phyloP scores from a whole-genome alignment of 2,113 vertebrate genomes.

The Spheniscus mendiculus region DNA sequence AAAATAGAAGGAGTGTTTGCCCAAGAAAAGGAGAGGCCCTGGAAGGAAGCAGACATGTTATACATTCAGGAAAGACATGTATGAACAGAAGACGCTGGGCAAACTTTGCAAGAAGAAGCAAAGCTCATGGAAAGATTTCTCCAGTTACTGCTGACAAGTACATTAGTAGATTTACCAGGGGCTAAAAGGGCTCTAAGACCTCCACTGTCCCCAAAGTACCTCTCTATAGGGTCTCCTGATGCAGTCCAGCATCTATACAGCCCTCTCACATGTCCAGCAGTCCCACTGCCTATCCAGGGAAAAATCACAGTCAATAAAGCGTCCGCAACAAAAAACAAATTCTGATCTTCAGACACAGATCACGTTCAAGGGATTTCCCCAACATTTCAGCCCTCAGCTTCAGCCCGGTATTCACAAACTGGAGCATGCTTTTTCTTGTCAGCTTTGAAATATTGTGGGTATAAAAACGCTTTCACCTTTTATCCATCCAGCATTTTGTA shows the following conservation, averaged over 20 bases:
- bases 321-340: fast-evolving
- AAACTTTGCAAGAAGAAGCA: not conserved
- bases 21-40: not conserved
- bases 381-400: fast-evolving
- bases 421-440: fast-evolving
- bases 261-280: not conserved
- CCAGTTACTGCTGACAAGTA: not conserved
- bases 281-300: not conserved
- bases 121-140: not conserved
- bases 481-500: not conserved
- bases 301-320: not conserved
- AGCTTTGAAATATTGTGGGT: not conserved
- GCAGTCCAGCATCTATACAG: not conserved
- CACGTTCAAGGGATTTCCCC: not conserved
- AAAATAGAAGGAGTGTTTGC: slow-evolving; percentile 36
- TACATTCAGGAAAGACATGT: not conserved
- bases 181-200: not conserved
- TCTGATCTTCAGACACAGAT: not conserved
- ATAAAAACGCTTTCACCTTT: not conserved
- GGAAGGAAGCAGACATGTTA: not conserved
- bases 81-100: not conserved
- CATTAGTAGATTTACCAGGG: not conserved
- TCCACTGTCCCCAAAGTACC: not conserved
- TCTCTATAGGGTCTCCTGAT: not conserved
- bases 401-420: not conserved